phyloP scores from a whole-genome alignment of 2,113 vertebrate species.

The Pimephales promelas region DNA sequence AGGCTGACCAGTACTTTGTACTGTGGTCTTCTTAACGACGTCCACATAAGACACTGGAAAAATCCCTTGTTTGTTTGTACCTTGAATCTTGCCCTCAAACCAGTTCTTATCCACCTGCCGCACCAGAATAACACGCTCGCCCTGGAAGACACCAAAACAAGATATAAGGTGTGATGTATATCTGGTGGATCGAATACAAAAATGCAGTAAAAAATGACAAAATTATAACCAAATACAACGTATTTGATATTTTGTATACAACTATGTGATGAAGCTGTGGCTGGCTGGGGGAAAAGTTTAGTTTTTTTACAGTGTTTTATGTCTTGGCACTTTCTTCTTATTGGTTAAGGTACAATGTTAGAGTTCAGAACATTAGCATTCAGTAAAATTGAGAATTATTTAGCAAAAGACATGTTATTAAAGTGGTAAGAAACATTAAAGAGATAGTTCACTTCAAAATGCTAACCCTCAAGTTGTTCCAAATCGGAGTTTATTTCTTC shows the following conservation, averaged over 20 bases:
- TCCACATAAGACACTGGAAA: slow-evolving; percentile 90
- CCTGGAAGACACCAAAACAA: slow-evolving; percentile 70
- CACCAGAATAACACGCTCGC: slow-evolving; percentile 83
- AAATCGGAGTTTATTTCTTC: too few species aligned
- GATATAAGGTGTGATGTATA: neutral
- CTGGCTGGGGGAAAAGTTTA: neutral
- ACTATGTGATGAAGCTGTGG: neutral
- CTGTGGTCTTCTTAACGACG: slow-evolving; percentile 77
- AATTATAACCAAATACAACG: neutral
- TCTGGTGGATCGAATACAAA: neutral
- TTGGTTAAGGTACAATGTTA: neutral
- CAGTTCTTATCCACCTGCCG: slow-evolving; percentile 89
- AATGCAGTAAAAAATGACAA: neutral
- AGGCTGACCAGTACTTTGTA: slow-evolving; percentile 75
- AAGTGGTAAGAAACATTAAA: neutral
- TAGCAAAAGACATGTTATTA: neutral
- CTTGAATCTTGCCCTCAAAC: slow-evolving; percentile 86
- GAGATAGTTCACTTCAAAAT: too few species aligned
- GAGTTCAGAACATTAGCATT: neutral
- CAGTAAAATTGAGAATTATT: neutral
- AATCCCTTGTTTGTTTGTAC: slow-evolving; percentile 86
- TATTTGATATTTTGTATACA: neutral
- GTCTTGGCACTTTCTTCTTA: neutral
- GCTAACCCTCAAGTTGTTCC: too few species aligned
- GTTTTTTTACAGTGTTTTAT: neutral